Percentiles rank a stretch among this genome's conserved stretches.
Conservation (phyloP, 2,888 invertebrate genomes). For the Xestia rhomboidea region DNA sequence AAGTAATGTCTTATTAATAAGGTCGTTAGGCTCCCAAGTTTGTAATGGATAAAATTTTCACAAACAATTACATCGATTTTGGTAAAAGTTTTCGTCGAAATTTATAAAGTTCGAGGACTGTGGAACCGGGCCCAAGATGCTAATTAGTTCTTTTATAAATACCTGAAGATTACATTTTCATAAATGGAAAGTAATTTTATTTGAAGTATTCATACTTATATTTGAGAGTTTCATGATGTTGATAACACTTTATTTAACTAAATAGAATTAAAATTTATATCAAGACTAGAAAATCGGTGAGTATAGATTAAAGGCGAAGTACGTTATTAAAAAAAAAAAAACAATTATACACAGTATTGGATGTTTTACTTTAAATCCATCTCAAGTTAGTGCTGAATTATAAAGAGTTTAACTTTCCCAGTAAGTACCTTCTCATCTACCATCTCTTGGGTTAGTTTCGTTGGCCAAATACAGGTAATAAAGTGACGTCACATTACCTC, state of each 20-base stretch:
- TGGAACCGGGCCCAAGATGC: background rate
- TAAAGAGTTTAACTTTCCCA: too few species aligned
- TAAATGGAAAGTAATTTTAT: background rate
- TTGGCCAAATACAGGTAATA: too few species aligned
- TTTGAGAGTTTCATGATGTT: background rate
- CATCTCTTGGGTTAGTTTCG: too few species aligned
- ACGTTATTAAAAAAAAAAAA: too few species aligned
- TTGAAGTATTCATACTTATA: background rate
- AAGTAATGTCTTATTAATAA: background rate
- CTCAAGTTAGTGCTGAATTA: too few species aligned
- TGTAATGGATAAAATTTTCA: conserved; percentile 4
- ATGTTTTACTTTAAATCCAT: too few species aligned
- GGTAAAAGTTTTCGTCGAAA: background rate
- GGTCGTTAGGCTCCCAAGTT: conserved; percentile 7
- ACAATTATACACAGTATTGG: too few species aligned
- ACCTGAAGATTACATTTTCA: background rate
- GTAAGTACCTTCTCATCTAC: too few species aligned
- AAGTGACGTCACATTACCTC: too few species aligned
- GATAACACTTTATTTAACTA: background rate
- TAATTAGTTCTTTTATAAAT: background rate
- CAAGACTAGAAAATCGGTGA: background rate
- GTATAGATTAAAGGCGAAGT: too few species aligned
- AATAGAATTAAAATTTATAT: background rate
- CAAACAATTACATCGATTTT: conserved; percentile 14
- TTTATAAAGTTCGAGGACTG: conserved; percentile 6